Conservation (phyloP, 2,888 invertebrate species). For the Diadegma fenestrale region DNA sequence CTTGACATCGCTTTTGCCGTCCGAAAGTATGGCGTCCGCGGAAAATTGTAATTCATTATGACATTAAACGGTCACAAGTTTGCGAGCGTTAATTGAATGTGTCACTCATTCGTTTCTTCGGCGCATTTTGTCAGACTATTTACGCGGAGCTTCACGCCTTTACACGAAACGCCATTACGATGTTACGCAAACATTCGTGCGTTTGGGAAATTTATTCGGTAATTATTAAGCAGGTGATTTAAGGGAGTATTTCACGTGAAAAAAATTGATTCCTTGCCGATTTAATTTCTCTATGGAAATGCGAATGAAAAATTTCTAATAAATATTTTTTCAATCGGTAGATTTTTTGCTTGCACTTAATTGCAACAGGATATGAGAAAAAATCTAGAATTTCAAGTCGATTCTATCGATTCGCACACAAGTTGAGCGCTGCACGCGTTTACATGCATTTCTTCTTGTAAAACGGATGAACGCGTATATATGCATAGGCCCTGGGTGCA, state of each 20-base stretch:
- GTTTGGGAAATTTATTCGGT: not conserved
- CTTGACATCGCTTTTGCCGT: slow-evolving; percentile 53
- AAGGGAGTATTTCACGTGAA: not conserved
- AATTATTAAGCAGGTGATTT: not conserved
- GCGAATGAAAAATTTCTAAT: not conserved
- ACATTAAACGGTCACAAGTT: slow-evolving; percentile 50
- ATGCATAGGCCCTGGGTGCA: slow-evolving; percentile 62
- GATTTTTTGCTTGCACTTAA: slow-evolving; percentile 16
- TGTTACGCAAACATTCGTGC: not conserved
- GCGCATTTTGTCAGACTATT: slow-evolving; percentile 31
- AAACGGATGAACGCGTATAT: slow-evolving; percentile 18
- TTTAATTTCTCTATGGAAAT: not conserved
- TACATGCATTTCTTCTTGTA: slow-evolving; percentile 34
- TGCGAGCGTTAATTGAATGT: slow-evolving; percentile 56
- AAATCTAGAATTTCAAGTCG: slow-evolving; percentile 43
- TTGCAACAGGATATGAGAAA: slow-evolving; percentile 40
- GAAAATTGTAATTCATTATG: slow-evolving; percentile 61
- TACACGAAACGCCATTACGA: not conserved
- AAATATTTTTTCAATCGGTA: not conserved
- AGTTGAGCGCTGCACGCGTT: slow-evolving; percentile 14
- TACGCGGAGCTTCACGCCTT: not conserved
- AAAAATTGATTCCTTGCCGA: not conserved
- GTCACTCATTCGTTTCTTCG: slow-evolving; percentile 53
- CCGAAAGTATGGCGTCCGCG: slow-evolving; percentile 13
- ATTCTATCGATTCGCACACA: slow-evolving; percentile 59